Evolutionary conservation across 2,888 invertebrate species (phyloP), one percentile per base, ranked within the genome.

Genomic region (Cephus sareptanus): DNA sequence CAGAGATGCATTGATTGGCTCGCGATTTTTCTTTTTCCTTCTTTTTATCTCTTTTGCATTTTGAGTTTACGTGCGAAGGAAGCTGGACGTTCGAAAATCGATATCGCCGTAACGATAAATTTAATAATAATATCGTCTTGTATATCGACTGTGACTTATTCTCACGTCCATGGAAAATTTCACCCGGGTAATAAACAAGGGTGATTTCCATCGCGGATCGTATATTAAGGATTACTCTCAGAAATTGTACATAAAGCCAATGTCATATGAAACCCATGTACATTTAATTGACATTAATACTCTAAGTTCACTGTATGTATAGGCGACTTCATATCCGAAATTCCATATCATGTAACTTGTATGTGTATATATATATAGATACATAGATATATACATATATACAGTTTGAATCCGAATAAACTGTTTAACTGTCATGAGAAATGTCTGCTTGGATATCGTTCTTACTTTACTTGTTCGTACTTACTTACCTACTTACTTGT

Each of bases 401-500:
- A 87, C 87, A 86, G 84, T 89, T 89, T 89, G 85, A 86, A 89
- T 89, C 87, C 83, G 82, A 90, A 90, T 90, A 90, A 90, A 90
- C 86, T 87, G 88, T 89, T 89, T 89, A 89, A 87, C 88, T 90
- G 89, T 90, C 89, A 84, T 23, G 56, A 56, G 56, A 56, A 56
- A 56, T 23, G 56, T 56, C 56, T 56, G 23, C 56, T 23, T 56
- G 56, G 23, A 23, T 56, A 23, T 23, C 23, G 23, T 56, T 56
- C 56, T 56, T 56, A 56, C 40, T 40, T 40, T 35, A 40, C 40
- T 40, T 40, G 23, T 40, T 40, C 40, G 15, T 40, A 40, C 23
- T 56, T 56, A 9, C 56, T 56, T 56, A 56, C 56, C 23, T 56
- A 56, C 56, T 56, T 56, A 56, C 23, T 56, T 9, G 4, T 56